These are phyloP conservation scores for Hippocampus kuda DNA, from an alignment of 2,797 vertebrate genomes.

Conservation along the genomic window DNA sequence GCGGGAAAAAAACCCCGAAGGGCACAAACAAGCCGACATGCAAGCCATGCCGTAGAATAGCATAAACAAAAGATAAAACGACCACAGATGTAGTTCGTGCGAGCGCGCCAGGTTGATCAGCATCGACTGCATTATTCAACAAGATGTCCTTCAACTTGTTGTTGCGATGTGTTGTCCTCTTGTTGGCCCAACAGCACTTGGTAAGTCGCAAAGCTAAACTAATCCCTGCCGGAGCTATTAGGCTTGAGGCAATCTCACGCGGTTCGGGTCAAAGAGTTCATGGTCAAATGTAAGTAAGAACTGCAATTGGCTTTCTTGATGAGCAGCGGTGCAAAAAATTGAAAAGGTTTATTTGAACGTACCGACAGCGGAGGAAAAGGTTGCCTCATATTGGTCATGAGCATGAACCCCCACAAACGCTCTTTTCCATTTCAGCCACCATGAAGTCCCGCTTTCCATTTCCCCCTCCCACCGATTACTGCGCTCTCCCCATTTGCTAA, in stretches of 20 bases:
- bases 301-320: neutral
- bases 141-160: neutral
- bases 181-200: constrained; percentile 8
- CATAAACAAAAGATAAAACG: neutral
- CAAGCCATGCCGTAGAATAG: neutral
- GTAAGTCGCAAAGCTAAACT: constrained; percentile 5
- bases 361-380: neutral
- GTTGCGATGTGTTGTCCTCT: constrained; percentile 1
- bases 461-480: constrained; percentile 17
- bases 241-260: neutral
- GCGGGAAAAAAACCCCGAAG: neutral
- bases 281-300: neutral
- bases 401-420: constrained; percentile 25
- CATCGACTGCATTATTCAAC: neutral
- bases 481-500: constrained; percentile 59
- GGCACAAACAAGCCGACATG: neutral
- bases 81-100: neutral
- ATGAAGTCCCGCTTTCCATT: constrained; percentile 5
- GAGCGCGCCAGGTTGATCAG: neutral
- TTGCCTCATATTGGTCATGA: neutral
- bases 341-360: too few relatives aligned
- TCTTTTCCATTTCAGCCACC: constrained; percentile 16
- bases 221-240: constrained; percentile 2
- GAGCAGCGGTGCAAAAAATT: too few relatives aligned
- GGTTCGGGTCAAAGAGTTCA: constrained; percentile 2